phyloP scores from a whole-genome alignment of 2,797 vertebrate genomes.

The Potorous gilbertii region DNA sequence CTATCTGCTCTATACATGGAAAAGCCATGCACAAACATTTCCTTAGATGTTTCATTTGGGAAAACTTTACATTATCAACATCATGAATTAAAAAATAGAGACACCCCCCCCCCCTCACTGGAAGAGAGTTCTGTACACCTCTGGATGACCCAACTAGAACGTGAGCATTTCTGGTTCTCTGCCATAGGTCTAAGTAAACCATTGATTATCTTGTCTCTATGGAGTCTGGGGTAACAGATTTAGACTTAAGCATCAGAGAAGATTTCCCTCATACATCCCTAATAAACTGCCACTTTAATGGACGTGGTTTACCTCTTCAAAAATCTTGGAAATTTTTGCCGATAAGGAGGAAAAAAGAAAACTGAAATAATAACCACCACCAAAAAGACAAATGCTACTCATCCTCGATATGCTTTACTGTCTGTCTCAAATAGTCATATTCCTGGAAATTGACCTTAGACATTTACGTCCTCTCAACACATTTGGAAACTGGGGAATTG shows the following conservation, averaged over 20 bases:
- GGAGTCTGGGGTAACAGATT: neutral
- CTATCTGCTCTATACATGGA: neutral
- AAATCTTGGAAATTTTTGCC: conserved; percentile 38
- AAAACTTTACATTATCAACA: neutral
- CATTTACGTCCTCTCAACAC: conserved; percentile 71
- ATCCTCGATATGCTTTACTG: conserved; percentile 42
- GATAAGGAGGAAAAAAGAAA: neutral
- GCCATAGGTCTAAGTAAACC: neutral
- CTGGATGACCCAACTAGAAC: neutral
- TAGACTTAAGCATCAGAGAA: neutral
- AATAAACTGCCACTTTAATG: conserved; percentile 30
- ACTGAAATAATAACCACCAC: neutral
- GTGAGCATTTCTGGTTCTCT: neutral
- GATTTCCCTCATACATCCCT: conserved; percentile 34
- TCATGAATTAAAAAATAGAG: conserved; percentile 12
- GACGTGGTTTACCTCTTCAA: conserved; percentile 60
- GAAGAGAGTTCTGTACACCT: neutral
- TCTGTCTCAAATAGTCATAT: conserved; percentile 53
- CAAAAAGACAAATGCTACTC: neutral
- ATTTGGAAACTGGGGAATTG: conserved; percentile 43
- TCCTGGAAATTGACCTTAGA: conserved; percentile 56
- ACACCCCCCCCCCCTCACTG: neutral
- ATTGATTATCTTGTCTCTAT: neutral
- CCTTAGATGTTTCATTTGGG: neutral
- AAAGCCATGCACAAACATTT: conserved; percentile 16